Base-by-base conservation (phyloP, 2,797 vertebrate genomes). In the Anabacerthia variegaticeps region DNA sequence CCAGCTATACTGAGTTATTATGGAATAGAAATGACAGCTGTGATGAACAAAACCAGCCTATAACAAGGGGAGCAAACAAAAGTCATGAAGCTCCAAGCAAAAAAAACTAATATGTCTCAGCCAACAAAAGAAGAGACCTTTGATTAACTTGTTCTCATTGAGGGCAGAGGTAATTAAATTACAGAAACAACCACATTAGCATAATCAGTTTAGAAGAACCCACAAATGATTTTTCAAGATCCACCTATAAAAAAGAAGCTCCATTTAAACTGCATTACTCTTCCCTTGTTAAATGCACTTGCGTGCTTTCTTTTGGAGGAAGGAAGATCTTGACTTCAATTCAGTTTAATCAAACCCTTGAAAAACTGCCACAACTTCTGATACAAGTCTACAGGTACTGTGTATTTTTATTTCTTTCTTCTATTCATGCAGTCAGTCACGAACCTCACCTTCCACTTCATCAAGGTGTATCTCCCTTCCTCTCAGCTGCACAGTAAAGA, bases 111-210 rank as follows among this genome's bases (percentile, higher is more conserved):
- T 90, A 75, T 2, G 2, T 78, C 90, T 93, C 76, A 69, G 61
- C 52, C 77, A 75, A 91, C 71, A 89, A 83, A 91, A 80, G 72
- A 85, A 75, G 48, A 74, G 51, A 59, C 65, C 95, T 92, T 86
- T 85, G 92, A 85, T 95, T 89, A 95, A 77, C 39, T 89, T 93
- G 43, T 80, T 74, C 69, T 92, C 41, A 68, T 93, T 82, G 89
- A 91, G 43, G 58, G 54, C 59, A 85, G 67, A 87, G 65, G 69
- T 96, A 96, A 96, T 96, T 92, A 88, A 89, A 80, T 94, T 91
- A 90, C 52, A 93, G 83, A 88, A 95, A 88, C 55, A 94, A 77
- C 85, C 27, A 77, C 58, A 84, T 58, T 46, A 87, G 37, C 7
- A 28, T 92, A 90, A 95, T 93, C 77, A 74, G 46, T 83, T 95